Percentiles rank a stretch among this genome's conserved stretches.
These are phyloP conservation scores for Carterocephalus palaemon DNA, from an alignment of 2,888 invertebrate genomes.

Conservation along the genomic window DNA sequence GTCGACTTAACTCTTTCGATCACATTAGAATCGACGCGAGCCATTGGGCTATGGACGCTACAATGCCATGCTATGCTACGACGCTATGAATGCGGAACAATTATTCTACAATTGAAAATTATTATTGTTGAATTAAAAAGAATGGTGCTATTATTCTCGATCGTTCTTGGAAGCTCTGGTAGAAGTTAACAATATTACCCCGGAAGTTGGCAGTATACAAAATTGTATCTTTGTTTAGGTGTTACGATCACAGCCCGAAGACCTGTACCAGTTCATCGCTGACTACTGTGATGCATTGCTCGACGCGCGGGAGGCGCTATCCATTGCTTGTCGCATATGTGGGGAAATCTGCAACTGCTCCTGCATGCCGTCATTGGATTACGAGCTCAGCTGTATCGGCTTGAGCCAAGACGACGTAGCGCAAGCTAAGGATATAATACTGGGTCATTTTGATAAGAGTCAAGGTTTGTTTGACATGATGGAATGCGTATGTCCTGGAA, in stretches of 20 bases:
- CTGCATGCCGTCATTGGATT: conserved; percentile 45
- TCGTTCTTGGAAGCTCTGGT: too few species aligned
- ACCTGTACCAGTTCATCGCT: conserved; percentile 82
- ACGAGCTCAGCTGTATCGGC: conserved; percentile 45
- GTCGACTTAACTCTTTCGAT: too few species aligned
- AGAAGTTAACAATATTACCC: too few species aligned
- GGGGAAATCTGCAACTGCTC: conserved; percentile 37
- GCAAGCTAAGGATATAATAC: conserved; percentile 41
- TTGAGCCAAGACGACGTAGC: conserved; percentile 40
- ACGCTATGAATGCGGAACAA: too few species aligned
- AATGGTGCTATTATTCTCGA: too few species aligned
- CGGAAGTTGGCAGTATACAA: background rate
- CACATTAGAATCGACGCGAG: too few species aligned
- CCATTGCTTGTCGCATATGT: conserved; percentile 49
- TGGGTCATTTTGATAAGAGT: conserved; percentile 40
- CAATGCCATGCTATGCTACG: too few species aligned
- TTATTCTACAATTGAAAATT: too few species aligned
- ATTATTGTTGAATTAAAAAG: too few species aligned
- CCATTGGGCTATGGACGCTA: too few species aligned
- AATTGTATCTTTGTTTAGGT: conserved; percentile 61
- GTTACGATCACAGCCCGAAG: conserved; percentile 81
- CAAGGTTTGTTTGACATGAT: conserved; percentile 40
- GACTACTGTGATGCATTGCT: conserved; percentile 83
- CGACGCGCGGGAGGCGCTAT: conserved; percentile 80
- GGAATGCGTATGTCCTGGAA: too few species aligned